Evolutionary conservation across 2,888 invertebrate species (phyloP).

Genomic region (Limnephilus rhombicus): DNA sequence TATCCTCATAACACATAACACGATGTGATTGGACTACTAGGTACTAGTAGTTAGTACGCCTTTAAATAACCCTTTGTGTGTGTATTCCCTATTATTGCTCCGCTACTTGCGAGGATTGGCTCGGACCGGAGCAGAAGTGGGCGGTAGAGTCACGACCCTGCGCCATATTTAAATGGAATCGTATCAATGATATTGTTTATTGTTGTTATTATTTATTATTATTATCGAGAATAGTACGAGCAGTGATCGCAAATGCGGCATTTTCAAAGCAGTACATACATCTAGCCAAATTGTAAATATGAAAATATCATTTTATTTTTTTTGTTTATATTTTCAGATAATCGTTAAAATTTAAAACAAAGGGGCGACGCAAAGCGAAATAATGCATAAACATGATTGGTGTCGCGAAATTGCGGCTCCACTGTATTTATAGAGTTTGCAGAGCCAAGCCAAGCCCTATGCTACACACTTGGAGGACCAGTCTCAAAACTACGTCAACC

Average conservation of each 20-base stretch:
- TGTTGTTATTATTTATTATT: conserved; percentile 51
- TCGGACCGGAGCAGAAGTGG: not conserved
- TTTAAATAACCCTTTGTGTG: not conserved
- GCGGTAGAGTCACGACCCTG: conserved; percentile 52
- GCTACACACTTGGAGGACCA: too few species aligned
- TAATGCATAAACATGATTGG: too few species aligned
- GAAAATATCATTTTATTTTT: not conserved
- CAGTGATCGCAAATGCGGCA: not conserved
- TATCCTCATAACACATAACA: not conserved
- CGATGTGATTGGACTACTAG: not conserved
- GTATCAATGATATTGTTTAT: conserved; percentile 48
- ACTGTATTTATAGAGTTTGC: too few species aligned
- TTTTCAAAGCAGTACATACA: not conserved
- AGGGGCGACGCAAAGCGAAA: too few species aligned
- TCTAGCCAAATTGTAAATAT: not conserved
- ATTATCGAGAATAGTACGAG: conserved; percentile 50
- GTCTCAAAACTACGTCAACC: too few species aligned
- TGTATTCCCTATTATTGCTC: not conserved
- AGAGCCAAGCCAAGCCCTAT: too few species aligned
- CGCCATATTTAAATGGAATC: conserved; percentile 62
- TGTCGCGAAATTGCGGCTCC: too few species aligned
- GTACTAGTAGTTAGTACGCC: not conserved
- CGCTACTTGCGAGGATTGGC: not conserved
- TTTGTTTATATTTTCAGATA: not conserved
- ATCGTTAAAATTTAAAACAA: not conserved